Evolutionary conservation across 2,113 vertebrate species (phyloP).

Genomic region (Australoheros scitulus): DNA sequence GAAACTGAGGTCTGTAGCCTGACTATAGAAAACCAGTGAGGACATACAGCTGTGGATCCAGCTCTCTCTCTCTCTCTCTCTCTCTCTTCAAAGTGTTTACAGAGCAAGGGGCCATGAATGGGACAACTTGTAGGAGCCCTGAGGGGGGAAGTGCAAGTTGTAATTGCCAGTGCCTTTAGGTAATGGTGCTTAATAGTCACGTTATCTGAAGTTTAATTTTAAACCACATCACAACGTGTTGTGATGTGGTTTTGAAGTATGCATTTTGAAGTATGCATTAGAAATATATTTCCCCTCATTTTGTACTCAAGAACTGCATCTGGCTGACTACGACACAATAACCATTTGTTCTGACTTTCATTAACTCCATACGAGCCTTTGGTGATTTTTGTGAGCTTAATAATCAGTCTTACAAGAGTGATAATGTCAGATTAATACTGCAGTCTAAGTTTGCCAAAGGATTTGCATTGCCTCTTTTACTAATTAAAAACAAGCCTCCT

Average conservation of each 20-base stretch:
- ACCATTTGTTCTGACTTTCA: conserved; percentile 20
- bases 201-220: conserved; percentile 46
- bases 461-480: conserved; percentile 41
- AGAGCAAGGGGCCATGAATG: conserved; percentile 29
- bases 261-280: conserved; percentile 7
- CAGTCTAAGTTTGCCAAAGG: conserved; percentile 39
- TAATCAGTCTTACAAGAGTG: conserved; percentile 3
- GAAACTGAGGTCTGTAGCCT: background rate
- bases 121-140: conserved; percentile 25
- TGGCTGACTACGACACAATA: conserved; percentile 46
- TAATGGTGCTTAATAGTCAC: conserved; percentile 46
- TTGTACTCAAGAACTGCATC: background rate
- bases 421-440: conserved; percentile 42
- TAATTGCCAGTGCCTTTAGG: conserved; percentile 50
- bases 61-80: conserved; percentile 35
- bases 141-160: conserved; percentile 47
- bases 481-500: conserved; percentile 42
- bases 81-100: conserved; percentile 59
- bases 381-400: conserved; percentile 13
- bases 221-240: conserved; percentile 25
- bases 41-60: conserved; percentile 34
- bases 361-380: conserved; percentile 10
- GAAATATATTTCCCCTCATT: conserved; percentile 13
- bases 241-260: conserved; percentile 27
- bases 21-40: conserved; percentile 25